These are phyloP conservation scores for Amazonetta brasiliensis DNA, from an alignment of 2,797 vertebrate genomes.

Conservation along the genomic window DNA sequence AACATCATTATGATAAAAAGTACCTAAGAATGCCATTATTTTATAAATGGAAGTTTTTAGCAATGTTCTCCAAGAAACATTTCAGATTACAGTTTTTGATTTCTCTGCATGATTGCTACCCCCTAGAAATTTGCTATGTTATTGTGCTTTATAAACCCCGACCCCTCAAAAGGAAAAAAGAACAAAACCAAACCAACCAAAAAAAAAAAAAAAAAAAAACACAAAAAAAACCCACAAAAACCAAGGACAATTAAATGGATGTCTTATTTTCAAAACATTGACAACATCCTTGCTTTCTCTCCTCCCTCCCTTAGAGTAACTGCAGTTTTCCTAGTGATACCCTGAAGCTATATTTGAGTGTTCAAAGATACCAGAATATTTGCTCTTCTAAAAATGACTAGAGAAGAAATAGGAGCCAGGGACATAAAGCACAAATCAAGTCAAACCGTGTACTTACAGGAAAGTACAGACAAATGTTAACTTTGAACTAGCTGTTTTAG, in stretches of 20 bases:
- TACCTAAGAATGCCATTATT: neutral
- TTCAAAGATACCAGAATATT: neutral
- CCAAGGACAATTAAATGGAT: neutral
- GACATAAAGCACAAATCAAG: neutral
- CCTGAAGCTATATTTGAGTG: neutral
- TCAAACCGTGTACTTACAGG: neutral
- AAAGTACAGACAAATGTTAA: neutral
- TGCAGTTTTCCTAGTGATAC: neutral
- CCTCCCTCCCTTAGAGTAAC: neutral
- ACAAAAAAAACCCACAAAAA: neutral
- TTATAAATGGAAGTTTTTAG: neutral
- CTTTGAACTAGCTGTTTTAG: neutral
- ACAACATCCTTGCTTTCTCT: neutral
- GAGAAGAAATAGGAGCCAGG: neutral
- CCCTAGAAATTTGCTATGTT: neutral
- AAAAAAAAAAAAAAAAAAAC: neutral
- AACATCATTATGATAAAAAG: neutral
- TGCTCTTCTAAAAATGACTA: neutral
- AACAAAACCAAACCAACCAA: neutral
- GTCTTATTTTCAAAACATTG: neutral
- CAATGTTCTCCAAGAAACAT: neutral
- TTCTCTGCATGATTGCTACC: neutral
- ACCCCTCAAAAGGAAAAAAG: neutral
- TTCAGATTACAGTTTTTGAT: neutral
- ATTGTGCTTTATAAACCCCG: neutral